phyloP scores from a whole-genome alignment of 2,113 vertebrate genomes.

The Labeo rohita region DNA sequence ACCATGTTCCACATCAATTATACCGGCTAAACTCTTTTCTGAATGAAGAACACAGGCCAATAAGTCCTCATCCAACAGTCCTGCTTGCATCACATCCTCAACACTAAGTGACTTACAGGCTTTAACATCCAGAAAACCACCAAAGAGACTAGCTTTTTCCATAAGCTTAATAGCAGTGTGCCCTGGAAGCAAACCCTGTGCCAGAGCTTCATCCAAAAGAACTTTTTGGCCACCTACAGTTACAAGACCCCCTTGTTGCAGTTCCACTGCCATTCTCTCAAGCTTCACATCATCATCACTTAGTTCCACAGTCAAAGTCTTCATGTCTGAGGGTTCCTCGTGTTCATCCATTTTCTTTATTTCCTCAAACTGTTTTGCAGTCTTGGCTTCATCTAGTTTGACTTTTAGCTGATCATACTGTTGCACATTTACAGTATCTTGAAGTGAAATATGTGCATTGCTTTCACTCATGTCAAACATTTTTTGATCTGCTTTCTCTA shows the following conservation, averaged over 20 bases:
- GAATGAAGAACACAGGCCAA: constrained; percentile 84
- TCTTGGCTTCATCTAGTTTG: neutral
- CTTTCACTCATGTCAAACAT: neutral
- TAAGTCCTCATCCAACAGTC: constrained; percentile 86
- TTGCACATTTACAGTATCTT: neutral
- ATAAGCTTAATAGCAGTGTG: constrained; percentile 88
- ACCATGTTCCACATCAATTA: constrained; percentile 82
- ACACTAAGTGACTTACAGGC: constrained; percentile 80
- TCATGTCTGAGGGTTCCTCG: constrained; percentile 15
- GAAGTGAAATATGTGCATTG: neutral
- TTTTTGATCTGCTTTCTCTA: neutral
- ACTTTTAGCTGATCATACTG: neutral
- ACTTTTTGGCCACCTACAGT: constrained; percentile 76
- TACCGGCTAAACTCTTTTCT: constrained; percentile 86
- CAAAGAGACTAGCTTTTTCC: constrained; percentile 84
- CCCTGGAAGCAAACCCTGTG: constrained; percentile 78
- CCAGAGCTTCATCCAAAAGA: constrained; percentile 85
- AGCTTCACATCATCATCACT: constrained; percentile 68
- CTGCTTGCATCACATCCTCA: constrained; percentile 84
- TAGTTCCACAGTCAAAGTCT: constrained; percentile 42
- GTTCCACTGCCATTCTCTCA: constrained; percentile 75
- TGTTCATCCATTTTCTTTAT: neutral
- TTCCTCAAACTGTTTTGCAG: neutral
- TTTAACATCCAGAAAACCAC: constrained; percentile 85
- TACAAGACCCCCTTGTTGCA: constrained; percentile 82